Base-by-base conservation (phyloP, 2,797 vertebrate genomes). In the Morus bassanus region DNA sequence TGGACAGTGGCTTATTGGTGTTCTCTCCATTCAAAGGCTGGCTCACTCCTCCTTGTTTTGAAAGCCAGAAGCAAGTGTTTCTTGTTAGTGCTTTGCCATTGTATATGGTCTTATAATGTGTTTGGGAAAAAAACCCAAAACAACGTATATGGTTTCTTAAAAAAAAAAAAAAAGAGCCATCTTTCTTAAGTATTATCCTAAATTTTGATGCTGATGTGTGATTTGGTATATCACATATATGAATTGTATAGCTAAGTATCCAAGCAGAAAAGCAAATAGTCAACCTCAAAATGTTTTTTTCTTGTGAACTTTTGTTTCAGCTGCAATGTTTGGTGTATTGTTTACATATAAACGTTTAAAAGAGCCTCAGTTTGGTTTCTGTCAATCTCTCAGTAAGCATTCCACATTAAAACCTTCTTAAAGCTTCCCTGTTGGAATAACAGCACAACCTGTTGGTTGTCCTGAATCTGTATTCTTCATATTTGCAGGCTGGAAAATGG, bases 351-450 rank as follows among this genome's bases (percentile, higher is more conserved):
- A 51, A 35, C 13, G n/a, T 72, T 50, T 89, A 18, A 53, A 82
- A 72, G 28, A 64, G 45, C 33, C 60, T 89, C 43, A 16, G 17
- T 77, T 88, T 89, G 41, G 22, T 81, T 80, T 85, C 48, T 84
- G 27, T 85, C 37, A 50, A 0, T 76, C 37, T 79, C 33, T 87
- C 0, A 0, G 3, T 67, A 61, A 78, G 22, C 37, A 2, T 46
- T 73, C 24, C 10, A 5, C 12, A 8, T 77, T 68, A 56, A 80
- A 64, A 39, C 4, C 11, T 73, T 50, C 19, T 24, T 70, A 31
- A 80, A 50, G n/a, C 56, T 91, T 76, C 21, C 12, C 10, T 85
- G 15, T 30, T 79, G 63, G 39, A 23, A 37, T 95, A 63, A 48
- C 37, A 85, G n/a, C 31, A 74, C 13, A 31, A 46, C 41, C 24